Evolutionary conservation across 2,797 vertebrate genomes (phyloP).

Genomic region (Arnoldichthys spilopterus): DNA sequence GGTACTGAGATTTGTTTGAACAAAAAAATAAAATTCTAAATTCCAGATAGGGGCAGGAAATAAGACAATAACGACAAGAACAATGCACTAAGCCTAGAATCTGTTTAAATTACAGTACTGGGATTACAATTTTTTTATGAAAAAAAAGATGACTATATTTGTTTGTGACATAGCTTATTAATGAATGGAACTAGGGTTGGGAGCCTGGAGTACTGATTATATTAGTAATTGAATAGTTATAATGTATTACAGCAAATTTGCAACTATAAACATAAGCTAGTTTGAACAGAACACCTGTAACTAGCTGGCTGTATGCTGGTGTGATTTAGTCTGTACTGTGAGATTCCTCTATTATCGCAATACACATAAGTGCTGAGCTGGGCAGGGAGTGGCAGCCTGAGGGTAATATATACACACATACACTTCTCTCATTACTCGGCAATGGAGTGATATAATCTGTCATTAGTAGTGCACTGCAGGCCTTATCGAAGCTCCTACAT

Average conservation of each 20-base stretch:
- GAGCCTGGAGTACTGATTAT: no score
- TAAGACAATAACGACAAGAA: no score
- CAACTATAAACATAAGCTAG: no score
- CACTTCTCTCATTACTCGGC: background rate
- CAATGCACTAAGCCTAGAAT: no score
- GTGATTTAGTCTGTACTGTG: background rate
- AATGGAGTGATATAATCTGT: slow-evolving; percentile 1
- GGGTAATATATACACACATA: background rate
- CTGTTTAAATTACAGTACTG: no score
- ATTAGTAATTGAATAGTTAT: no score
- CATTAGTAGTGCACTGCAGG: background rate
- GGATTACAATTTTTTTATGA: no score
- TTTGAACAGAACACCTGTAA: background rate
- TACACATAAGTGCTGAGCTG: background rate
- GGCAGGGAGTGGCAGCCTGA: background rate
- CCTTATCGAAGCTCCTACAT: background rate
- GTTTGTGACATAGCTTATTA: no score
- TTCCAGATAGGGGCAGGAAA: no score
- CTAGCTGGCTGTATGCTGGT: background rate
- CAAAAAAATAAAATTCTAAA: background rate
- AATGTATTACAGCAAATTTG: no score
- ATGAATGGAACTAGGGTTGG: no score
- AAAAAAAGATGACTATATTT: no score
- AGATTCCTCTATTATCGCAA: background rate
- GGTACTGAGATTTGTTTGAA: background rate